These are phyloP conservation scores for Papilio xuthus DNA, from an alignment of 1,140 invertebrate species.

Conservation along the genomic window DNA sequence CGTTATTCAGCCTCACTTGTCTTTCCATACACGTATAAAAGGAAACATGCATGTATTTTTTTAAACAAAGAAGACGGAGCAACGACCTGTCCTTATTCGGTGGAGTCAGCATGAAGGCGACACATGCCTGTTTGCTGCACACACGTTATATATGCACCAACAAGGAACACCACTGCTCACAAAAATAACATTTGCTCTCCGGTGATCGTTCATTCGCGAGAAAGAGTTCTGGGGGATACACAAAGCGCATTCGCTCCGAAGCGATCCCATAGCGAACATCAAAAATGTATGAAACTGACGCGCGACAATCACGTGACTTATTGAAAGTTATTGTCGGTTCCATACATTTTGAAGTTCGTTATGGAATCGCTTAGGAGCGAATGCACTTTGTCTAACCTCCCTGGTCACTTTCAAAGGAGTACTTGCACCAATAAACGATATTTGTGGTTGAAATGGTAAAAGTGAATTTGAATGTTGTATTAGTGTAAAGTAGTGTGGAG, in stretches of 20 bases:
- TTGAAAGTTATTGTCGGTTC: no score
- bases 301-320: no score
- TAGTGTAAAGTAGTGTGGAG: constrained; percentile 48
- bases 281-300: no score
- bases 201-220: neutral
- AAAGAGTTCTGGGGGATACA: neutral
- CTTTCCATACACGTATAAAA: constrained; percentile 70
- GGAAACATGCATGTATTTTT: constrained; percentile 67
- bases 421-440: constrained; percentile 44
- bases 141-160: constrained; percentile 36
- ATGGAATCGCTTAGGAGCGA: no score
- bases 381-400: no score
- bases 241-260: no score
- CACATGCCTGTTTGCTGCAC: constrained; percentile 48
- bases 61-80: constrained; percentile 75
- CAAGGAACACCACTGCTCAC: constrained; percentile 36
- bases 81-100: constrained; percentile 80
- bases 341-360: no score
- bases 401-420: neutral
- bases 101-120: constrained; percentile 65
- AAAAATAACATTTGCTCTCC: constrained; percentile 11
- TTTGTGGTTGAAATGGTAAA: constrained; percentile 60
- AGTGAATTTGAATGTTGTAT: constrained; percentile 69
- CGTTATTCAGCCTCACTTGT: constrained; percentile 66
- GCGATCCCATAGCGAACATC: no score